phyloP scores from a whole-genome alignment of 2,113 vertebrate species.

The Brachyhypopomus occidentalis region DNA sequence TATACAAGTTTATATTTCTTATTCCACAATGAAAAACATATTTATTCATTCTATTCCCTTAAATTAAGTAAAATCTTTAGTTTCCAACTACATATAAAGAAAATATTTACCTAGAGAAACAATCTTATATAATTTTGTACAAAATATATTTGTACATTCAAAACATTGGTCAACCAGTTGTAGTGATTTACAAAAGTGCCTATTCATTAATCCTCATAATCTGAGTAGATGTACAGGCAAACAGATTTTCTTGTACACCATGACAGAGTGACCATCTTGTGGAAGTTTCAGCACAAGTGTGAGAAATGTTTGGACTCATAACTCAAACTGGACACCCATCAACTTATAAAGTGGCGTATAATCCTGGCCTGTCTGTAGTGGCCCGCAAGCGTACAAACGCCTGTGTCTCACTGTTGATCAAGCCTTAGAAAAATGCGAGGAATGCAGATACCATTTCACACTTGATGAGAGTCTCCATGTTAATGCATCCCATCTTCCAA shows the following conservation, averaged over 20 bases:
- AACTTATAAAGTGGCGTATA: slow-evolving; percentile 72
- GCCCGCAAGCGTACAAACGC: slow-evolving; percentile 67
- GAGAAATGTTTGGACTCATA: slow-evolving; percentile 72
- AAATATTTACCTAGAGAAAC: too few relatives aligned
- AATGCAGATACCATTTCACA: slow-evolving; percentile 81
- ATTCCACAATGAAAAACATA: too few relatives aligned
- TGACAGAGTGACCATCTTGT: slow-evolving; percentile 65
- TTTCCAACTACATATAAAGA: too few relatives aligned
- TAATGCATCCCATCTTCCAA: slow-evolving; percentile 73
- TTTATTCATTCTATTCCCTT: too few relatives aligned
- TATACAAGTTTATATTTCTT: too few relatives aligned
- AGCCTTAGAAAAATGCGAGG: slow-evolving; percentile 74
- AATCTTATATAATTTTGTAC: too few relatives aligned
- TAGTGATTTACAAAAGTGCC: background rate
- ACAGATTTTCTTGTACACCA: slow-evolving; percentile 55
- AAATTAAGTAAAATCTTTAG: too few relatives aligned
- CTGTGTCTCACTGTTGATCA: slow-evolving; percentile 73
- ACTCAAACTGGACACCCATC: slow-evolving; percentile 70
- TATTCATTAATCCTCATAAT: slow-evolving; percentile 5
- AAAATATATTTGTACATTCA: too few relatives aligned
- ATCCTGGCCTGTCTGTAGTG: slow-evolving; percentile 71
- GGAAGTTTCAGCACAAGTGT: slow-evolving; percentile 67
- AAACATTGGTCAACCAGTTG: too few relatives aligned
- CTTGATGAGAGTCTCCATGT: slow-evolving; percentile 69
- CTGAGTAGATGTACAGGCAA: too few relatives aligned